Conservation (phyloP, 2,888 invertebrate species). For the Tenthredo mesomela region DNA sequence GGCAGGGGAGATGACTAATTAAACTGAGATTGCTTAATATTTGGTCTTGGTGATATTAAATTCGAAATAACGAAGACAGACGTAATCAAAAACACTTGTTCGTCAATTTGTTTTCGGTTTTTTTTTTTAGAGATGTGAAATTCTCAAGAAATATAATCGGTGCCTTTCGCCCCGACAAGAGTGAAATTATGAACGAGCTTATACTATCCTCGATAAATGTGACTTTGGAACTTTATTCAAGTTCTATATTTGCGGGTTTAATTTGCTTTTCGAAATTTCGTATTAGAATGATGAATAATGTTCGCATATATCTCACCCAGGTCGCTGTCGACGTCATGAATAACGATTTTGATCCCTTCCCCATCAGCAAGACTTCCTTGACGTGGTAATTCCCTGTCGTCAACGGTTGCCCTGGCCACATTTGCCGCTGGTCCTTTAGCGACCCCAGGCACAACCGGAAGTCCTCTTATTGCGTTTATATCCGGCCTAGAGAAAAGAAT, state of each 20-base stretch:
- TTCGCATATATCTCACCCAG: constrained; percentile 68
- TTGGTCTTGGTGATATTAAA: not conserved
- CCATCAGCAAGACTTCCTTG: constrained; percentile 94
- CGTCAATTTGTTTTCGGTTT: no score
- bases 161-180: no score
- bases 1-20: not conserved
- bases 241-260: no score
- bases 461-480: constrained; percentile 81
- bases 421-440: constrained; percentile 78
- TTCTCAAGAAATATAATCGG: no score
- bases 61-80: not conserved
- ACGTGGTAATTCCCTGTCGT: constrained; percentile 83
- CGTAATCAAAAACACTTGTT: not conserved
- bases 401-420: constrained; percentile 82
- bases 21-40: not conserved
- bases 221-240: no score
- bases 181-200: no score
- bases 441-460: constrained; percentile 76
- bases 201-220: no score
- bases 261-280: no score
- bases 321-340: constrained; percentile 90
- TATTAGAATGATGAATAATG: not conserved
- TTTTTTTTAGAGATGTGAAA: no score
- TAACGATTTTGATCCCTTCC: constrained; percentile 95
- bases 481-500: constrained; percentile 83